phyloP scores from a whole-genome alignment of 2,797 vertebrate genomes.

The Simalia tracyae region DNA sequence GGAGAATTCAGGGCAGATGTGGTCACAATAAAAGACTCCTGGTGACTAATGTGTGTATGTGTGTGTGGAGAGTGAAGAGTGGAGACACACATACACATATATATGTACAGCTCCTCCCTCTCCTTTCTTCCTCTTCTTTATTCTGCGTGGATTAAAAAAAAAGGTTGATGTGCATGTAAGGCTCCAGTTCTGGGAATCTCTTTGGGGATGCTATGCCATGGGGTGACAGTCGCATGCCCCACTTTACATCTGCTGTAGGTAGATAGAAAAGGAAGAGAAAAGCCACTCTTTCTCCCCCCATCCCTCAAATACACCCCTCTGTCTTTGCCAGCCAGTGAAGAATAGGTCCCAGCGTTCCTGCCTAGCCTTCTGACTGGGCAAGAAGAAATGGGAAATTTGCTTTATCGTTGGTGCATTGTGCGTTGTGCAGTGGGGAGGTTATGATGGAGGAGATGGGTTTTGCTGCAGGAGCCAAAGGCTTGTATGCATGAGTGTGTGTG shows the following conservation, averaged over 20 bases:
- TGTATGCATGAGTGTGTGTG: not conserved
- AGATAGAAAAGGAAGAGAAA: not conserved
- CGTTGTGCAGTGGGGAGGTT: conserved; percentile 10
- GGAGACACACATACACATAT: not conserved
- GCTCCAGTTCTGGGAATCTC: conserved; percentile 3
- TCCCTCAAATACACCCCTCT: not conserved
- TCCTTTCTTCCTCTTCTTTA: not conserved
- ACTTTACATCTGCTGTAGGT: conserved; percentile 2
- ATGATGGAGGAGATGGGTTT: conserved; percentile 37
- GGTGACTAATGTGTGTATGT: not conserved
- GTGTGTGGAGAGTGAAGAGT: not conserved
- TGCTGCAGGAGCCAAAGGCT: conserved; percentile 41
- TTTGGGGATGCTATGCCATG: not conserved
- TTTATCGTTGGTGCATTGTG: conserved; percentile 39
- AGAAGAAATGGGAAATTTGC: conserved; percentile 27
- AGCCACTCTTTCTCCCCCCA: no score
- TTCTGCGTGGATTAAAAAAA: conserved; percentile 13
- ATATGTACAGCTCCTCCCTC: not conserved
- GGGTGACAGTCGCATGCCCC: not conserved
- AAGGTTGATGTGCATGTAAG: not conserved
- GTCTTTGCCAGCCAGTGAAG: not conserved
- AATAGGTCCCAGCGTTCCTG: not conserved
- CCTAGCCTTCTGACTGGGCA: conserved; percentile 9
- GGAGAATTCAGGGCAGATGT: not conserved
- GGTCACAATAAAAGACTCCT: not conserved